Evolutionary conservation across 2,888 invertebrate species (phyloP).

Genomic region (Epistrophe grossulariae): DNA sequence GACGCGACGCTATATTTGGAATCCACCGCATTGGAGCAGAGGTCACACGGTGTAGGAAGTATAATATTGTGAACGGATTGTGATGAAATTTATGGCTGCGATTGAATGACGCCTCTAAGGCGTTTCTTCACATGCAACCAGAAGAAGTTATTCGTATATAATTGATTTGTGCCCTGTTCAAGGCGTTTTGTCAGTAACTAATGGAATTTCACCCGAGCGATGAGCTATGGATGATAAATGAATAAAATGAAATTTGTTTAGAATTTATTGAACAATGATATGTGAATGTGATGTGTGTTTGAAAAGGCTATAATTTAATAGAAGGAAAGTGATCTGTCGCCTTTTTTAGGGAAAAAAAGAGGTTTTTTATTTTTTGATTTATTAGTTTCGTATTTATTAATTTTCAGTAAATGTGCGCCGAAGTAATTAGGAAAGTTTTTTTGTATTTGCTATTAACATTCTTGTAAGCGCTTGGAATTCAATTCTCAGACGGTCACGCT

Average conservation of each 20-base stretch:
- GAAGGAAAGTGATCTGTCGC: constrained; percentile 22
- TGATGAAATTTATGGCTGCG: constrained; percentile 68
- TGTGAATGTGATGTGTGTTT: background rate
- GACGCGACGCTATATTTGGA: constrained; percentile 46
- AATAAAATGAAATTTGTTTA: background rate
- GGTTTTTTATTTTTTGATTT: constrained; percentile 1
- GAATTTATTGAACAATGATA: background rate
- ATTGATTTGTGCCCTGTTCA: constrained; percentile 71
- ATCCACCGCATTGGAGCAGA: constrained; percentile 59
- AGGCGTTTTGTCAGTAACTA: constrained; percentile 72
- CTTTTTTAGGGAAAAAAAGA: background rate
- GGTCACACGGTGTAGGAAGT: constrained; percentile 71
- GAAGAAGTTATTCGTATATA: constrained; percentile 50
- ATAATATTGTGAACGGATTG: constrained; percentile 64
- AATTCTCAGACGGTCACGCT: background rate
- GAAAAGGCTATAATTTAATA: constrained; percentile 8
- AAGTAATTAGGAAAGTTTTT: constrained; percentile 2
- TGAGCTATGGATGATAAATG: constrained; percentile 58
- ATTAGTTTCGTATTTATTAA: background rate
- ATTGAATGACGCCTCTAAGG: constrained; percentile 71
- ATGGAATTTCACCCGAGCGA: constrained; percentile 56
- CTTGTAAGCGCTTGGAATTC: background rate
- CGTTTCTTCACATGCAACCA: constrained; percentile 61
- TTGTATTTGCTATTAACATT: background rate
- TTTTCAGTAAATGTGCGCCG: background rate